A percentile compares a stretch with the other conserved stretches of the same genome.
Evolutionary conservation across 2,797 vertebrate genomes (phyloP).

Genomic region (Darevskia nairensis): DNA sequence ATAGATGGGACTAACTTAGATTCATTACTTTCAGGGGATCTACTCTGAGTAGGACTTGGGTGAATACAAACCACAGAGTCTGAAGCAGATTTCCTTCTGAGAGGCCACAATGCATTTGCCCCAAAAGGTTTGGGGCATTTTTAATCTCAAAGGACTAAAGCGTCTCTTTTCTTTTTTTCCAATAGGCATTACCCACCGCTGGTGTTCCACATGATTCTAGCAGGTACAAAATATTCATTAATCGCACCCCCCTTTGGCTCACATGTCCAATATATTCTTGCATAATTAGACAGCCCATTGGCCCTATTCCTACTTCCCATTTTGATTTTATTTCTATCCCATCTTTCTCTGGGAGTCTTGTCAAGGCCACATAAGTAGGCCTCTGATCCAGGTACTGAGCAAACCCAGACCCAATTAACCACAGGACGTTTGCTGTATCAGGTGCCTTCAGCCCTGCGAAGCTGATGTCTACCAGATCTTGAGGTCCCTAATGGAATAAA

Average conservation of each 20-base stretch:
- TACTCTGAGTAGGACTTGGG: too few species aligned
- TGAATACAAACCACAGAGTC: too few species aligned
- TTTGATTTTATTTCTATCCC: background rate
- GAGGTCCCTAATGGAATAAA: background rate
- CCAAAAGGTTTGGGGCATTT: background rate
- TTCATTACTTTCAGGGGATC: background rate
- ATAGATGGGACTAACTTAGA: background rate
- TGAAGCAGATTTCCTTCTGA: too few species aligned
- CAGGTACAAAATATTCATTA: constrained; percentile 71
- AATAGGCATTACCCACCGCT: constrained; percentile 81
- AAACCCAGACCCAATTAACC: background rate
- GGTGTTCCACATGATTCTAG: constrained; percentile 81
- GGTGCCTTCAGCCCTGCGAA: background rate
- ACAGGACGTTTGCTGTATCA: background rate
- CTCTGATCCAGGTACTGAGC: background rate
- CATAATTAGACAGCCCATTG: rapidly evolving
- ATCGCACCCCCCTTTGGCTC: background rate
- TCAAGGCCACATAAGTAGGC: background rate
- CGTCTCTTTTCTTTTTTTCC: constrained; percentile 35
- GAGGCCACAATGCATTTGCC: background rate
- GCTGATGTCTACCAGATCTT: background rate
- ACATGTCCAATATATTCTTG: background rate
- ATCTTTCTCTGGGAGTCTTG: background rate
- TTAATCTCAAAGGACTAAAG: background rate
- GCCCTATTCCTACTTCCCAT: background rate